Evolutionary conservation across 1,140 invertebrate genomes (phyloP), one percentile per base, ranked within the genome.

Genomic region (Leptinotarsa defecta): DNA sequence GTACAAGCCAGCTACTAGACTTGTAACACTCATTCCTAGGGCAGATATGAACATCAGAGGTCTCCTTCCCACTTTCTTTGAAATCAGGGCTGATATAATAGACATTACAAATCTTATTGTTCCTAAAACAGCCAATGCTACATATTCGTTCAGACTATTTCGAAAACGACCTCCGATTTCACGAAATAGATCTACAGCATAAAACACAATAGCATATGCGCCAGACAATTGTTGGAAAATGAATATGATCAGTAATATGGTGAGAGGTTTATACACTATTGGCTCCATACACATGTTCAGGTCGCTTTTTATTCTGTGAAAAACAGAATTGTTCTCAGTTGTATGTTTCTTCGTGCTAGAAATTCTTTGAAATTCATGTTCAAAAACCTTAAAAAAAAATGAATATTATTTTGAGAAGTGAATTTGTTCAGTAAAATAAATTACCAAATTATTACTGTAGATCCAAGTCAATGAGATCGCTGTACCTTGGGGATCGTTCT

Each of bases 131-230:
- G 90, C 83, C 13, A 89, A 76, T 4, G 88, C 86, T 0, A 85
- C 82, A 77, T 88, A 88, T 71, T 87, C 86, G 74, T 87, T 81
- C 5, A 87, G 82, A 24, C 81, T 84, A 20, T 78, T 77, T 4
- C 87, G 84, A 17, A 88, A 85, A 15, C 84, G 81, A 3, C 85
- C 86, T 3, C 86, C 87, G 15, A 90, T 83, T 76, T 87, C 81
- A 24, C 85, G 77, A 75, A 90, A 91, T 71, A 90, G 86, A 3
- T 89, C 87, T 3, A 91, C 88, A 0, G 91, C 89, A 80, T 93
- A 93, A 80, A 93, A 93, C 77, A 93, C 91, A 3, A 93, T 87
- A 1, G 90, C 89, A 83, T 93, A 91, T 49, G 86, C 85, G 13
- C 90, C 90, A 3, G 88, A 87, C 0, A 90, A 75, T 83, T 91